Base-by-base conservation (phyloP, 2,888 invertebrate species). In the Sarcophaga carnaria region DNA sequence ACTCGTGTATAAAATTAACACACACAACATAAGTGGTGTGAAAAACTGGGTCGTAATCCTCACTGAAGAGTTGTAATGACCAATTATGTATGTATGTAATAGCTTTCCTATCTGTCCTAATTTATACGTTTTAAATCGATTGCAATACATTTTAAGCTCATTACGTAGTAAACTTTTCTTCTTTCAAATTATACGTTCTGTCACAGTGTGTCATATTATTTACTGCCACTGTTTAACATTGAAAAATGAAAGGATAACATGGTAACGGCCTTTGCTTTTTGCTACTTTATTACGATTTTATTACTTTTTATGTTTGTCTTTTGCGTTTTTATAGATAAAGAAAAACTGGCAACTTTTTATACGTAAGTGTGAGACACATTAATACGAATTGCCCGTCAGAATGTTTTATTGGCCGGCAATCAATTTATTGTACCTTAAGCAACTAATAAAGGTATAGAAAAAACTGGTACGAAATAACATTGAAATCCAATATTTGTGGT, bases 331-430 rank as follows among this genome's bases (percentile, higher is more conserved):
- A 37, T 49, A 4, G 49, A 49, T 14, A 14, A 49, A 49, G 49
- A 49, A 49, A 14, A 14, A 49, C 49, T 37, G 27, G 4, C 27
- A 27, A 27, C 27, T 27, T 27, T 27, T 27, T 27, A 0, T 22
- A 22, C 1, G 22, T 27, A 27, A 27, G 27, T 27, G 49, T 49
- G 49, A 63, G 85, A 72, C 71, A 78, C 82, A 89, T 89, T 90
- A 90, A 90, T 90, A 91, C 90, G 91, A 91, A 90, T 91, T 90
- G 89, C 90, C 89, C 89, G 90, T 92, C 91, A 90, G 90, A 91
- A 90, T 92, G 91, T 89, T 92, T 92, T 91, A 92, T 91, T 91
- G 90, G 89, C 89, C 85, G 84, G 89, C 90, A 91, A 92, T 92
- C 83, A 86, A 86, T 86, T 77, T 75, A 78, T 70, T 80, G 60